Conservation (phyloP, 2,113 vertebrate species). For the Lampris megalopsis region DNA sequence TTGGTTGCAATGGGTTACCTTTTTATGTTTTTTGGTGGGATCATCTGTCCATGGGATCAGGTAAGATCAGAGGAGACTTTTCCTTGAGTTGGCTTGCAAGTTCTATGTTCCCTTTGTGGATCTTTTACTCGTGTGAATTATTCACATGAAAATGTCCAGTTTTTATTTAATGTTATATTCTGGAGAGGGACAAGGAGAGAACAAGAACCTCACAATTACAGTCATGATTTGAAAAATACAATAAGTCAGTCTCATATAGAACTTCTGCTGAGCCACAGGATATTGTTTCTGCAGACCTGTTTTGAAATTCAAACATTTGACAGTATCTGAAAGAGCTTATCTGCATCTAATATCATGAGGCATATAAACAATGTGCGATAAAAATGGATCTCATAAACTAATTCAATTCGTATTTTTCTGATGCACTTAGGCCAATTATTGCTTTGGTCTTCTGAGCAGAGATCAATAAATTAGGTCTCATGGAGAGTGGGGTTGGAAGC, state of each 20-base stretch:
- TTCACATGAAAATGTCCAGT: too few relatives aligned
- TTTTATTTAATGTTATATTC: too few relatives aligned
- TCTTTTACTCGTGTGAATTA: too few relatives aligned
- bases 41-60: conserved; percentile 98
- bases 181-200: neutral
- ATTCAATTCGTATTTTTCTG: neutral
- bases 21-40: conserved; percentile 97
- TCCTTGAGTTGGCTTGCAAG: neutral
- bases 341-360: neutral
- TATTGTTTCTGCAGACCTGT: neutral
- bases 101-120: too few relatives aligned
- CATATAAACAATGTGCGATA: neutral
- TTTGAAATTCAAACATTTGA: neutral
- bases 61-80: conserved; percentile 77
- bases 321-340: neutral
- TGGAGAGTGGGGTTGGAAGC: neutral
- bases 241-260: too few relatives aligned
- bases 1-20: conserved; percentile 97
- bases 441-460: neutral
- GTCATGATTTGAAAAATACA: neutral
- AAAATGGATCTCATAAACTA: neutral
- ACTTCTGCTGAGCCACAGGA: too few relatives aligned
- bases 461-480: neutral
- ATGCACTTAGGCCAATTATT: neutral
- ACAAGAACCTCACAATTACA: too few relatives aligned